Percentiles rank a stretch among this genome's conserved stretches.
Conservation (phyloP, 2,113 vertebrate species). For the Procavia capensis region DNA sequence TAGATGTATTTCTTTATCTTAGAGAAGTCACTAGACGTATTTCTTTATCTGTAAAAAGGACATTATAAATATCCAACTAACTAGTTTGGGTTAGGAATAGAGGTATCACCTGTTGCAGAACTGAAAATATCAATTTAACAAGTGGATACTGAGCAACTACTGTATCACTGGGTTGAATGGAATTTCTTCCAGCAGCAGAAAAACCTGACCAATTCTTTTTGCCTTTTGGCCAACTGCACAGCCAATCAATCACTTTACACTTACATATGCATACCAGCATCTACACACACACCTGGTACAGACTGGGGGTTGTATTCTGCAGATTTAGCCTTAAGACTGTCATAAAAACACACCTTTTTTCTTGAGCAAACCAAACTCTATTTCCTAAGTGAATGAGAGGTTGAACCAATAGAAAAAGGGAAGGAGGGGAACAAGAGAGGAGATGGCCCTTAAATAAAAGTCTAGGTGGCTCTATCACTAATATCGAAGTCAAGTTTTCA, state of each 20-base stretch:
- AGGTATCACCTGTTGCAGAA: neutral
- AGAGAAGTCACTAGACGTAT: neutral
- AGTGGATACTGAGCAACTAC: neutral
- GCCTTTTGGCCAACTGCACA: neutral
- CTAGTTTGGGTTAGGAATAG: neutral
- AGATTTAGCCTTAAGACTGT: neutral
- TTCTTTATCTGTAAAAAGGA: constrained; percentile 21
- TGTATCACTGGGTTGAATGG: neutral
- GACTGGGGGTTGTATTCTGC: neutral
- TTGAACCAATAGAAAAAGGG: constrained; percentile 44
- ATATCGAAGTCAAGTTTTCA: constrained; percentile 73
- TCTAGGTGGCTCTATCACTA: constrained; percentile 65
- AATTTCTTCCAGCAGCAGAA: neutral
- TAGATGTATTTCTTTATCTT: constrained; percentile 8
- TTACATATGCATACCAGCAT: neutral
- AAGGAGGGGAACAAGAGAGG: neutral
- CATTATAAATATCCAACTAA: constrained; percentile 32
- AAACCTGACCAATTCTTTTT: neutral
- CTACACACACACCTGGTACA: neutral
- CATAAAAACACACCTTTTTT: constrained; percentile 46
- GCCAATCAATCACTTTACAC: neutral
- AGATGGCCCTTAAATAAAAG: constrained; percentile 73
- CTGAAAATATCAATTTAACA: constrained; percentile 6
- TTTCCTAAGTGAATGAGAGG: neutral
- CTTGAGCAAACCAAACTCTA: constrained; percentile 29